Evolutionary conservation across 1,140 invertebrate genomes (phyloP).

Genomic region (Panagrolaimus sp.): DNA sequence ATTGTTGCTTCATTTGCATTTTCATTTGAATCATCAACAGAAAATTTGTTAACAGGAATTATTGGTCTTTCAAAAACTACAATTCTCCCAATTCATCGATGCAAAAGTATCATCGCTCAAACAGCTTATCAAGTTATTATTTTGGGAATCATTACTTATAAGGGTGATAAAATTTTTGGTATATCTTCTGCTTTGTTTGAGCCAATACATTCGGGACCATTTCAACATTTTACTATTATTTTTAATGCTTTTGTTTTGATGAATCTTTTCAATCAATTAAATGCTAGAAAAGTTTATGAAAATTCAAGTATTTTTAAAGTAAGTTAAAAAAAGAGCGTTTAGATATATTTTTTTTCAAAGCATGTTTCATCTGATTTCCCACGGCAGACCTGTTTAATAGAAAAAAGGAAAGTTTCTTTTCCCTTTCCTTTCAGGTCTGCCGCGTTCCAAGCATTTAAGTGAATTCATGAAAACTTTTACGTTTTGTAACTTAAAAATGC

Average conservation of each 20-base stretch:
- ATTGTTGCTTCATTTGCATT: no score
- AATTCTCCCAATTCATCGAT: slow-evolving; percentile 95
- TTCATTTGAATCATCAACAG: no score
- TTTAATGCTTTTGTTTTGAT: slow-evolving; percentile 99
- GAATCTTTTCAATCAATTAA: slow-evolving; percentile 77
- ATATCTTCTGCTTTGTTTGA: slow-evolving; percentile 78
- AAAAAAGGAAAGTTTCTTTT: no score
- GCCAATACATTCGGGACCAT: slow-evolving; percentile 72
- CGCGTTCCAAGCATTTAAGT: no score
- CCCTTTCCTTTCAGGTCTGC: no score
- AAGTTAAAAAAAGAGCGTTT: no score
- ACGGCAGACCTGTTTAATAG: no score
- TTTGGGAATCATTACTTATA: slow-evolving; percentile 80
- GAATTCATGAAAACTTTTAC: no score
- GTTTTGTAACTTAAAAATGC: no score
- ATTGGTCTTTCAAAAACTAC: slow-evolving; percentile 91
- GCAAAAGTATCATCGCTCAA: slow-evolving; percentile 93
- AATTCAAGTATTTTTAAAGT: slow-evolving; percentile 84
- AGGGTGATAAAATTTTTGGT: slow-evolving; percentile 75
- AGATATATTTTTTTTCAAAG: background rate
- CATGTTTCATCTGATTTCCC: background rate
- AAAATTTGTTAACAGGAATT: no score
- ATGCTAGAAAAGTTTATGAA: slow-evolving; percentile 80
- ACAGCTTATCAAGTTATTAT: slow-evolving; percentile 91
- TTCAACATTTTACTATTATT: slow-evolving; percentile 97